phyloP scores from a whole-genome alignment of 2,797 vertebrate genomes.

The Chromobotia macracanthus region DNA sequence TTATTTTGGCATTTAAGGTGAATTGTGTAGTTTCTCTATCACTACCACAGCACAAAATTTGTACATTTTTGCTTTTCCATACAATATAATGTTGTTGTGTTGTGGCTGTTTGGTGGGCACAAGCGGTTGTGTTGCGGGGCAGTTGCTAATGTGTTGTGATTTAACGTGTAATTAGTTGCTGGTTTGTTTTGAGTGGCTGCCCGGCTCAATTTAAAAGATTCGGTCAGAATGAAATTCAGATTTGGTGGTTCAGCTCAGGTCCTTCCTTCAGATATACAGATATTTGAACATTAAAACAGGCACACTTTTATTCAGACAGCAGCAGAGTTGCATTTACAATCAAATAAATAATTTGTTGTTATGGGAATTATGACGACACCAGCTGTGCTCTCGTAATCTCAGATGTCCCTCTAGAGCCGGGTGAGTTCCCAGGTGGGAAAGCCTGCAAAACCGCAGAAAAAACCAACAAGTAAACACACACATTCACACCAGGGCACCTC shows the following conservation, averaged over 20 bases:
- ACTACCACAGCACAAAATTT: too few relatives aligned
- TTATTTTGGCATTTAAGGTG: too few relatives aligned
- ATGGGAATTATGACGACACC: slow-evolving; percentile 15
- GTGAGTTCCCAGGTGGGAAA: slow-evolving; percentile 24
- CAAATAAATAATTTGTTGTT: slow-evolving; percentile 13
- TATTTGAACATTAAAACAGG: not conserved
- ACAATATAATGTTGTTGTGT: too few relatives aligned
- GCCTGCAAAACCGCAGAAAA: slow-evolving; percentile 35
- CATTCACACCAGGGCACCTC: slow-evolving; percentile 68
- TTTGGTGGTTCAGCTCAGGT: not conserved
- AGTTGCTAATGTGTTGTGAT: too few relatives aligned
- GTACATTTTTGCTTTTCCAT: too few relatives aligned
- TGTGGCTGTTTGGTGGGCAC: too few relatives aligned
- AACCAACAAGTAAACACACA: slow-evolving; percentile 48
- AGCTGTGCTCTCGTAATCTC: slow-evolving; percentile 32
- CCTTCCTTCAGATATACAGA: not conserved
- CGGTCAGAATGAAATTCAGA: not conserved
- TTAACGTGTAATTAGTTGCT: not conserved
- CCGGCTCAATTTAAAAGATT: not conserved
- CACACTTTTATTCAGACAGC: not conserved
- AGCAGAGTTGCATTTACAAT: not conserved
- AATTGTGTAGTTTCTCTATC: too few relatives aligned
- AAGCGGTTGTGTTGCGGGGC: too few relatives aligned
- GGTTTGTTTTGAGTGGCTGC: not conserved
- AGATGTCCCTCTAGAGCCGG: slow-evolving; percentile 28